Conservation (phyloP, 2,113 vertebrate genomes). For the Anhinga anhinga region DNA sequence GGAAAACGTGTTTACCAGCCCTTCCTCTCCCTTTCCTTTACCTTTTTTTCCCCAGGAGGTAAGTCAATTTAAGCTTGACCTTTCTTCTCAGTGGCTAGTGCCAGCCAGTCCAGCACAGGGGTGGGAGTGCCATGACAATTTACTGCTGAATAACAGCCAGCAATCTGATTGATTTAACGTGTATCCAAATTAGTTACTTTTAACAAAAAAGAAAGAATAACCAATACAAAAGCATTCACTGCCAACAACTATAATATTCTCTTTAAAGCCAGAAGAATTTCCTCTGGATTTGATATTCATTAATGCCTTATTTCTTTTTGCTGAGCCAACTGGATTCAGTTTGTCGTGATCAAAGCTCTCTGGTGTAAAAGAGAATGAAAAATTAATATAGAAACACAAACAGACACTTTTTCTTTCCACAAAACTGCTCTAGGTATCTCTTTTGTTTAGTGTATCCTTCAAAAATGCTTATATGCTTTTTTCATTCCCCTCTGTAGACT, state of each 20-base stretch:
- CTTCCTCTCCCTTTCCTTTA: background rate
- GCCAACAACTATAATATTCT: background rate
- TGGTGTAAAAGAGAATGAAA: slow-evolving; percentile 1
- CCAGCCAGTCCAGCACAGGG: background rate
- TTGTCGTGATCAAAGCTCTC: background rate
- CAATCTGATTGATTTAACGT: background rate
- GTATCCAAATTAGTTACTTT: background rate
- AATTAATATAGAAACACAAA: background rate
- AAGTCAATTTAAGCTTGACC: background rate
- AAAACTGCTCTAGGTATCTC: background rate
- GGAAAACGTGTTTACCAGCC: background rate
- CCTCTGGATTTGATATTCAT: background rate
- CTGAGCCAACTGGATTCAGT: background rate
- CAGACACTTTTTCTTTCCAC: background rate
- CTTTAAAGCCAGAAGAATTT: background rate
- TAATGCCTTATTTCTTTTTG: background rate
- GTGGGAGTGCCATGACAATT: background rate
- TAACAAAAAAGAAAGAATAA: background rate
- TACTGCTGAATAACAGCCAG: background rate
- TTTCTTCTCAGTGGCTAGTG: background rate
- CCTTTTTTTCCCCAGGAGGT: background rate
- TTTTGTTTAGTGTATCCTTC: background rate
- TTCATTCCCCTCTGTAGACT: background rate
- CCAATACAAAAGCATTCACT: background rate
- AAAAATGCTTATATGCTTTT: background rate